Conservation (phyloP, 2,797 vertebrate genomes). For the Cyprinella venusta region DNA sequence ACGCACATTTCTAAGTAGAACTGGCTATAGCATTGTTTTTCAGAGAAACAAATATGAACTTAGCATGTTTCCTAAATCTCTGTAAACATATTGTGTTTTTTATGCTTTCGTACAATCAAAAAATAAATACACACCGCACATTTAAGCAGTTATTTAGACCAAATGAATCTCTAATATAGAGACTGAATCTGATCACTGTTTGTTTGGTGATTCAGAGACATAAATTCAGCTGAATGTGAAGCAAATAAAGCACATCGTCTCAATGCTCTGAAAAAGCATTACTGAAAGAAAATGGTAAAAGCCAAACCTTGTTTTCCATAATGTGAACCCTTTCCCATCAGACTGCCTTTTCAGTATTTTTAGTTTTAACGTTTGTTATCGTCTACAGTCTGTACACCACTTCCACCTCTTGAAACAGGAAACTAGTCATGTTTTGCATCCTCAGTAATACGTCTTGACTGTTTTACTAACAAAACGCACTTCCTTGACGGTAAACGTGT, state of each 20-base stretch:
- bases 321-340: background rate
- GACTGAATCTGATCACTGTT: background rate
- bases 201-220: background rate
- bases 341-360: background rate
- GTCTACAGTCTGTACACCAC: background rate
- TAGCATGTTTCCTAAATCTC: background rate
- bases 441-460: background rate
- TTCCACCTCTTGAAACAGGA: conserved; percentile 25
- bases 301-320: conserved; percentile 28
- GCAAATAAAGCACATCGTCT: background rate
- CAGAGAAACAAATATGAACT: background rate
- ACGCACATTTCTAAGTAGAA: background rate
- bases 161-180: background rate
- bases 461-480: background rate
- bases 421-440: background rate
- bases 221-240: background rate
- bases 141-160: background rate
- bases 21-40: background rate
- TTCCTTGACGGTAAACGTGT: background rate
- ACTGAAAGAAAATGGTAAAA: background rate
- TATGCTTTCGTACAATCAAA: background rate
- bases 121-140: too few relatives aligned
- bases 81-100: background rate
- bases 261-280: background rate
- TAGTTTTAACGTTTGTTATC: background rate